Evolutionary conservation across 2,113 vertebrate species (phyloP).

Genomic region (Chionis minor): DNA sequence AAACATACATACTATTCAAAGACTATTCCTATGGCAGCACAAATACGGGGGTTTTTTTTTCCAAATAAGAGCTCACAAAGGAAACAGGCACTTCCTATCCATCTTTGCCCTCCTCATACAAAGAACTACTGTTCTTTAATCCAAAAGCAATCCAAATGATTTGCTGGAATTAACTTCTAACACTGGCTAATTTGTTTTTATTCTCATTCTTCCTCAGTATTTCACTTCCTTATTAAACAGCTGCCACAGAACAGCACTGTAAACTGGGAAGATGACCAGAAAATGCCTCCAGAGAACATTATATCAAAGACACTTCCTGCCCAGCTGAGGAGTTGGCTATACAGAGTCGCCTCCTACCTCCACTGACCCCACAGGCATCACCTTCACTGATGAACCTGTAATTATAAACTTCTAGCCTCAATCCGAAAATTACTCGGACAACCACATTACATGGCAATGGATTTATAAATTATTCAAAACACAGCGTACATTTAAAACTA

Average conservation of each 20-base stretch:
- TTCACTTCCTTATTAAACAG: conserved; percentile 71
- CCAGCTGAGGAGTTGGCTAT: conserved; percentile 49
- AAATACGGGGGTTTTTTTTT: background rate
- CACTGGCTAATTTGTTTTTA: conserved; percentile 70
- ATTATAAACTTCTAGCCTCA: background rate
- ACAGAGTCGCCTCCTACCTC: background rate
- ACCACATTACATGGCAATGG: background rate
- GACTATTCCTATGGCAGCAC: background rate
- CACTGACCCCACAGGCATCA: background rate
- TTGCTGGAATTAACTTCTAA: conserved; percentile 69
- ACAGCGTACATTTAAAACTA: background rate
- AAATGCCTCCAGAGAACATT: conserved; percentile 54
- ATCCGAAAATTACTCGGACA: background rate
- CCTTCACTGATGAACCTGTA: background rate
- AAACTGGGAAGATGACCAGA: conserved; percentile 68
- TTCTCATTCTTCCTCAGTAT: conserved; percentile 50
- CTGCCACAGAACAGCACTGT: conserved; percentile 58
- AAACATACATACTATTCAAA: conserved; percentile 10
- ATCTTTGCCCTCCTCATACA: conserved; percentile 38
- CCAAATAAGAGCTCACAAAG: conserved; percentile 29
- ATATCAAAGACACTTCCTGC: conserved; percentile 52
- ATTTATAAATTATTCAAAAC: background rate
- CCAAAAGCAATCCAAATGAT: conserved; percentile 65
- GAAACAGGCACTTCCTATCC: conserved; percentile 32
- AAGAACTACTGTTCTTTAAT: conserved; percentile 66